These are phyloP conservation scores for Calliphora vicina DNA, from an alignment of 1,140 invertebrate genomes.

Conservation along the genomic window DNA sequence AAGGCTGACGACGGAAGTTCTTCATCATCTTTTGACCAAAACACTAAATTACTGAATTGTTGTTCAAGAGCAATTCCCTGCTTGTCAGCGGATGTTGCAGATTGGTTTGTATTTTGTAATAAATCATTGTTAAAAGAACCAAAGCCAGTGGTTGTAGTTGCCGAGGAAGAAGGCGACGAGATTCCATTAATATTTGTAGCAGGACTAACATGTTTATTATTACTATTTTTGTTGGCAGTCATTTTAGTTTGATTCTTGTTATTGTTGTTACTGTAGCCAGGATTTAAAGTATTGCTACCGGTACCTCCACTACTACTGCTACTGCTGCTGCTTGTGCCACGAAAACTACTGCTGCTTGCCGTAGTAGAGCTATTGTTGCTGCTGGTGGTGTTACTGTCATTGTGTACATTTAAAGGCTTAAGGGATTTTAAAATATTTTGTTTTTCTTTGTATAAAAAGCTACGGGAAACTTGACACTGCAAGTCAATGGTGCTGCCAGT, in stretches of 20 bases:
- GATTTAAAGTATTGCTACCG: constrained; percentile 36
- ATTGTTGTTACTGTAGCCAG: constrained; percentile 47
- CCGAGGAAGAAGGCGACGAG: not conserved
- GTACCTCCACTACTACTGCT: not conserved
- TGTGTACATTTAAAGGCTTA: constrained; percentile 30
- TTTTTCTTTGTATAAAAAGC: constrained; percentile 56
- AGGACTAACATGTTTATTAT: constrained; percentile 28
- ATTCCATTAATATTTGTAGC: not conserved
- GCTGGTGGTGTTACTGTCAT: not conserved
- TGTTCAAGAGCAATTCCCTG: constrained; percentile 61
- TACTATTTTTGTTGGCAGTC: constrained; percentile 41
- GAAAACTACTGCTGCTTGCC: constrained; percentile 7
- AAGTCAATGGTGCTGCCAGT: constrained; percentile 76
- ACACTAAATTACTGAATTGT: constrained; percentile 62
- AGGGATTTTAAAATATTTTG: constrained; percentile 51
- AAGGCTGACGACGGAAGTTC: constrained; percentile 46
- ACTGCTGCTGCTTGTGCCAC: not conserved
- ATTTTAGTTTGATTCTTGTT: constrained; percentile 42
- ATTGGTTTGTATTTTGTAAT: constrained; percentile 49
- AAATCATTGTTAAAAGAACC: constrained; percentile 53
- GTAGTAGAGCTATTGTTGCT: not conserved
- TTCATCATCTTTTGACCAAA: constrained; percentile 62
- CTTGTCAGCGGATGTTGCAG: constrained; percentile 42
- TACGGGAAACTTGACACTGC: constrained; percentile 68
- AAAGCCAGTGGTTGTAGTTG: constrained; percentile 46